These are phyloP conservation scores for Henricia sp. DNA, from an alignment of 53 echinoderm and acorn worm species.

Conservation along the genomic window DNA sequence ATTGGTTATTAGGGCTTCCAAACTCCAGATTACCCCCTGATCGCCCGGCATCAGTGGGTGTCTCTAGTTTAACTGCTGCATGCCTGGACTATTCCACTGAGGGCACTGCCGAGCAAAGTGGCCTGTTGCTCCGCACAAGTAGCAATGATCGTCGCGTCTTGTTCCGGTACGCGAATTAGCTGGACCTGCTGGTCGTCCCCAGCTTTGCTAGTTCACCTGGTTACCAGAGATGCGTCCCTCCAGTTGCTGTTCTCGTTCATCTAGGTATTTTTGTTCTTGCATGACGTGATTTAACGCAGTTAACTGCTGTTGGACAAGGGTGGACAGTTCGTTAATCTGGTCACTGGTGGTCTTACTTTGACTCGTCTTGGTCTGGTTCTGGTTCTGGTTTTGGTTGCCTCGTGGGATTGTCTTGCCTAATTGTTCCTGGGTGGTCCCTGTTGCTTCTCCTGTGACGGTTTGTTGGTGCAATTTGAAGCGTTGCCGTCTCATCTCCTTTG, in stretches of 20 bases:
- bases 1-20: not conserved
- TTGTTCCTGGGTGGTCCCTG: not conserved
- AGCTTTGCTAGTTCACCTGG: not conserved
- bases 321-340: not conserved
- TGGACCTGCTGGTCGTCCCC: not conserved
- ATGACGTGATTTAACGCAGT: not conserved
- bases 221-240: not conserved
- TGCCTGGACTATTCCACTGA: not conserved
- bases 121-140: not conserved
- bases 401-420: not conserved
- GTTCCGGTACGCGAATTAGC: not conserved
- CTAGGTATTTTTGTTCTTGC: not conserved
- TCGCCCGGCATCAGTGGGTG: conserved; percentile 32
- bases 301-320: not conserved
- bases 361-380: too few relatives aligned
- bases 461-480: not conserved
- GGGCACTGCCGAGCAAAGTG: conserved; percentile 20
- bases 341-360: conserved; percentile 2
- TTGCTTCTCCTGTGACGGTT: not conserved
- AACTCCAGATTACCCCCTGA: not conserved
- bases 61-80: not conserved
- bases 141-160: conserved; percentile 11
- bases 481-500: not conserved
- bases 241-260: not conserved
- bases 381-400: not conserved